Evolutionary conservation across 2,888 invertebrate species (phyloP).

Genomic region (Brachylomia viminalis): DNA sequence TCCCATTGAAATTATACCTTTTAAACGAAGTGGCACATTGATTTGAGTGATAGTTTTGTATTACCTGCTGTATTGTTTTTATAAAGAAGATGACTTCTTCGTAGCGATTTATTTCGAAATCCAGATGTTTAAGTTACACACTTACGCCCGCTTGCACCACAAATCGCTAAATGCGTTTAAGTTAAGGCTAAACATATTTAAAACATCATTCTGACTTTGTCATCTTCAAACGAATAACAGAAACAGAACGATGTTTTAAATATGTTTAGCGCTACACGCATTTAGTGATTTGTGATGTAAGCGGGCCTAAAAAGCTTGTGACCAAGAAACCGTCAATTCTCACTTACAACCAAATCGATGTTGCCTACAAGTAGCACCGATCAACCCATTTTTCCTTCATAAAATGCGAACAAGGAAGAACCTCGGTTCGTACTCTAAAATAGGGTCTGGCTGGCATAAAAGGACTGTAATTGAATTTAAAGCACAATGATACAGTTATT

Average conservation of each 20-base stretch:
- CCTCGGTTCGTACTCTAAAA: neutral
- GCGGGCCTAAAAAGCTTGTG: neutral
- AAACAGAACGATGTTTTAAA: no score
- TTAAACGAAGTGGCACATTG: neutral
- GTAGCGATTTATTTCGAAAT: neutral
- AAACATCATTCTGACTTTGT: no score
- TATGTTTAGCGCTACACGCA: no score
- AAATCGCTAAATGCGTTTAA: no score
- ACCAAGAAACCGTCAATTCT: neutral
- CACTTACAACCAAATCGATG: neutral
- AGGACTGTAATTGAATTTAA: slow-evolving; percentile 46
- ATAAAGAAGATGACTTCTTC: neutral
- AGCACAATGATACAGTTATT: slow-evolving; percentile 58
- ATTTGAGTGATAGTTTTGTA: neutral
- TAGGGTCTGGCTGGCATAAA: slow-evolving; percentile 21
- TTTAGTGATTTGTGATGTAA: no score
- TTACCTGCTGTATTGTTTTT: neutral
- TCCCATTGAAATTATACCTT: neutral
- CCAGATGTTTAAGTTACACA: neutral
- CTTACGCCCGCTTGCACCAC: no score
- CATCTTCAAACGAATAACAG: no score
- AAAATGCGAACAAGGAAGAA: slow-evolving; percentile 17
- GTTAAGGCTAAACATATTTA: no score
- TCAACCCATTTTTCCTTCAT: neutral
- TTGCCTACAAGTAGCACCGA: neutral